Base-by-base conservation (phyloP, 2,888 invertebrate genomes). In the Anoncus sp. region DNA sequence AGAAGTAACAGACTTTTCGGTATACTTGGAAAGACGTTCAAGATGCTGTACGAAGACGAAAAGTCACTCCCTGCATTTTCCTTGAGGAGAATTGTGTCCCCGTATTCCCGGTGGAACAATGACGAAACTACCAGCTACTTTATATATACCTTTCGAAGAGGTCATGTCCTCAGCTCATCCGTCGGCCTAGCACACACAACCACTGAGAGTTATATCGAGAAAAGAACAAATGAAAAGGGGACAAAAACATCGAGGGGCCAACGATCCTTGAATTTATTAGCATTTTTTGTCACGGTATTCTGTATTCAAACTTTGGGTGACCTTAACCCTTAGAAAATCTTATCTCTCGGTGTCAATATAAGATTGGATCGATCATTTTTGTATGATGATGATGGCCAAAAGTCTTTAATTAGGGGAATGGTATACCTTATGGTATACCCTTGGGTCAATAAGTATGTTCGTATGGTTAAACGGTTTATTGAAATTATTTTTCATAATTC, bases 91-190 rank as follows among this genome's bases (percentile, higher is more conserved):
- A 47, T 57, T 62, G 71, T 79, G 73, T 77, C 24, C 31, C 67
- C 76, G 59, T 59, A 75, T 79, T 88, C 89, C 89, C 90, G 59
- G 67, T 75, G 90, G 90, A 83, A 87, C 87, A 87, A 90, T 89
- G 87, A 87, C 67, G 20, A 10, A 67, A 75, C 22, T 59, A 59
- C 86, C 82, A 65, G 85, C 81, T 81, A 86, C 85, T 83, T 85
- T 24, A 40, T 60, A 22, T 22, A 55, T 86, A 38, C 38, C 85
- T 86, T 86, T 85, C 85, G 38, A 60, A 35, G 22, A 47, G 60
- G 16, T 31, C 22, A 47, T 45, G 43, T 65, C 60, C 43, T 70
- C 65, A 16, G 65, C 65, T 69, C 70, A 47, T 74, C 70, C 70
- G 59, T 70, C 60, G 73, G 53, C 18, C n/a, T n/a, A n/a, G 16